Percentiles rank a stretch among this genome's conserved stretches.
Conservation (phyloP, 2,888 invertebrate genomes). For the Drosophila aldrichi region DNA sequence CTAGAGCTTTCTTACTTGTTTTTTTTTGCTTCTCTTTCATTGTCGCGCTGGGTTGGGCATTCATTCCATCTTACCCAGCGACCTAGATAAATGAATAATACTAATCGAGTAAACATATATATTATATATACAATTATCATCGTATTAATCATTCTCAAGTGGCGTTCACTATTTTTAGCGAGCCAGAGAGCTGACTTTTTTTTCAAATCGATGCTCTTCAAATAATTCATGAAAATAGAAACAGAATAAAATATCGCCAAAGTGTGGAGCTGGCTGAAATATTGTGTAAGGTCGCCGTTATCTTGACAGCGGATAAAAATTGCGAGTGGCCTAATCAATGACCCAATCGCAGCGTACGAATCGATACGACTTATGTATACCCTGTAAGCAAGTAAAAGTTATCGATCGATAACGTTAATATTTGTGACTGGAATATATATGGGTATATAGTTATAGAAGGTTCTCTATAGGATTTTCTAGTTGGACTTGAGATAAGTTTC, state of each 20-base stretch:
- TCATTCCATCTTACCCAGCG: constrained; percentile 25
- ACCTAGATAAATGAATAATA: constrained; percentile 49
- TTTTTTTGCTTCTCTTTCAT: neutral
- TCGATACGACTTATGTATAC: neutral
- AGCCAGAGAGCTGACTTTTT: constrained; percentile 53
- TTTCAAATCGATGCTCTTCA: constrained; percentile 71
- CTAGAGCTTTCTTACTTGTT: too few species aligned
- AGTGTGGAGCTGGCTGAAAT: constrained; percentile 38
- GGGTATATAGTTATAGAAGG: neutral
- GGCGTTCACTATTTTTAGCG: constrained; percentile 56
- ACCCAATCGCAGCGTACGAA: constrained; percentile 1
- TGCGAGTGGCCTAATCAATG: constrained; percentile 51
- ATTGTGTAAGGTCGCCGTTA: constrained; percentile 77
- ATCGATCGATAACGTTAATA: neutral
- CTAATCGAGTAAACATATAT: neutral
- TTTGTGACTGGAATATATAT: neutral
- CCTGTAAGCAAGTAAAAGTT: neutral
- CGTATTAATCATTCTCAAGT: constrained; percentile 74
- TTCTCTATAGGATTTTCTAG: neutral
- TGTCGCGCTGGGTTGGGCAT: neutral
- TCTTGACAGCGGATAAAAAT: constrained; percentile 69
- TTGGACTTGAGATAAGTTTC: neutral
- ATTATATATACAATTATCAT: constrained; percentile 40
- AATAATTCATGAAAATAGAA: constrained; percentile 42
- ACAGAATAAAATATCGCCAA: constrained; percentile 12